Evolutionary conservation across 2,113 vertebrate genomes (phyloP), one percentile per base, ranked within the genome.

Genomic region (Lethenteron camtschaticum): DNA sequence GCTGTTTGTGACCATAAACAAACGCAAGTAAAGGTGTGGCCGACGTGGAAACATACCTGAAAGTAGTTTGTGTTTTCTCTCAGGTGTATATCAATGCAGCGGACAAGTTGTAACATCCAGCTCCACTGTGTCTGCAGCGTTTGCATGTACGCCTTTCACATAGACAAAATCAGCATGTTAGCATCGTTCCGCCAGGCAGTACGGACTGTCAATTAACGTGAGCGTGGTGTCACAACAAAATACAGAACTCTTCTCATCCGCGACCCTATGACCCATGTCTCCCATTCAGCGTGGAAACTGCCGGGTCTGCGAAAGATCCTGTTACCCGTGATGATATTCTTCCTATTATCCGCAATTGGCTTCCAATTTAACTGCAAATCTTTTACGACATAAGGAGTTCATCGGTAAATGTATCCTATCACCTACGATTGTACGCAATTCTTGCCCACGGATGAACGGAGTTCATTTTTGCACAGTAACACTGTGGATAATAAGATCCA

Each of bases 91-190:
- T 89, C 83, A 68, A 96, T 95, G 76, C 94, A 99, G 71, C 90
- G 96, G 73, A 87, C 95, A 70, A 99, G 95, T 77, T 99, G 88
- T 70, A 99, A 89, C 14, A 96, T 89, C 94, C 94, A 99, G 68
- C 87, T 95, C 94, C 94, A 99, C 77, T 99, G 94, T 16, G 90
- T 96, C 81, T 99, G 94, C 58, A 99, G 78, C 0, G 90, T 96
- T 71, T 96, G 90, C 84, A 84, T 87, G 70, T 96, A 99, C 0
- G 92, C 92, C 94, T 99, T 41, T 41, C n/a, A 24, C 10, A 9
- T 9, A 24, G 9, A 16, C 63, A 24, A 41, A 41, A 41, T 41
- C 41, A 41, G 41, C 41, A 41, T 41, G 41, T 41, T 41, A 41
- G 41, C 41, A 41, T 41, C 41, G 41, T 41, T 41, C 41, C 41